These are phyloP conservation scores for Macrosoma leucophasiata DNA, from an alignment of 2,888 invertebrate species.

Conservation along the genomic window DNA sequence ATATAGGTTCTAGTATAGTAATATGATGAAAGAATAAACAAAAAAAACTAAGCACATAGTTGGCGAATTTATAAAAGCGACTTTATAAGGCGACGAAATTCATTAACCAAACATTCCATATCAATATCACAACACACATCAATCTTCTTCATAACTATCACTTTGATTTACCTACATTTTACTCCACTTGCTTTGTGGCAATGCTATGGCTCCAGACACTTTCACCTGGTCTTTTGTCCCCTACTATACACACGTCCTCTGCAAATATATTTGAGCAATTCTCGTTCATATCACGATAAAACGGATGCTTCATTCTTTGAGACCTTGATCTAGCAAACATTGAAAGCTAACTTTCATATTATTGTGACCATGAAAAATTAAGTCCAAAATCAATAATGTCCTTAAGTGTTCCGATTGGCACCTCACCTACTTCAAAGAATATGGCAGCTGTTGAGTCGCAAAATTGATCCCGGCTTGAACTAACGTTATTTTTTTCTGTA, in stretches of 20 bases:
- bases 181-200: constrained; percentile 71
- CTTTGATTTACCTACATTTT: constrained; percentile 50
- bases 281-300: background rate
- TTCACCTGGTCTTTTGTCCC: constrained; percentile 36
- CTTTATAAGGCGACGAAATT: background rate
- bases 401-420: too few relatives aligned
- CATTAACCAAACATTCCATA: background rate
- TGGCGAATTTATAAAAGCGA: too few relatives aligned
- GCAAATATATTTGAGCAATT: constrained; percentile 14
- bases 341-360: too few relatives aligned
- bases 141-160: constrained; percentile 53
- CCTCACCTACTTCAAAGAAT: constrained; percentile 26
- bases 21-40: too few relatives aligned
- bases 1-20: constrained; percentile 22
- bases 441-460: constrained; percentile 18
- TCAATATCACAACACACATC: constrained; percentile 19
- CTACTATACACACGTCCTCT: constrained; percentile 35
- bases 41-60: too few relatives aligned
- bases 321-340: too few relatives aligned
- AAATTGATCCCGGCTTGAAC: constrained; percentile 49
- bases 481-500: constrained; percentile 76
- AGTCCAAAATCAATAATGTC: too few relatives aligned
- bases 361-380: too few relatives aligned
- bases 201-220: constrained; percentile 63
- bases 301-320: too few relatives aligned